Conservation (phyloP, 2,888 invertebrate species). For the Mythimna vitellina region DNA sequence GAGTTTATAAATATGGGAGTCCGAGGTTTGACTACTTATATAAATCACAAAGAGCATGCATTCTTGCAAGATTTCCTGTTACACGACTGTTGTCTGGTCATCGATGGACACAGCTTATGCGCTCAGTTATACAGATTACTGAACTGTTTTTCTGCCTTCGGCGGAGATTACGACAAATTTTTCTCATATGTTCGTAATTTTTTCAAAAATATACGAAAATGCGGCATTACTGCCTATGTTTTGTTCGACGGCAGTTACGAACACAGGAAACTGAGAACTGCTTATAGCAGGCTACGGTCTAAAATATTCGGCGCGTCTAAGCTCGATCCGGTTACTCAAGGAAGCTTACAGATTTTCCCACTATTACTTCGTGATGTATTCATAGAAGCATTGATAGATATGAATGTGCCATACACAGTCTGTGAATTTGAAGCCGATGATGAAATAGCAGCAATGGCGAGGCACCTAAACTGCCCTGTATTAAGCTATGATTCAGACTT, state of each 20-base stretch:
- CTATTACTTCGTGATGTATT: constrained; percentile 94
- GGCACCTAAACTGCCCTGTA: constrained; percentile 95
- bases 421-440: constrained; percentile 97
- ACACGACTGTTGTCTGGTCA: constrained; percentile 92
- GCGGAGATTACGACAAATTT: constrained; percentile 96
- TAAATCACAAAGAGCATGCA: constrained; percentile 91
- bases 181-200: constrained; percentile 92
- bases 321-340: constrained; percentile 90
- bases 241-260: constrained; percentile 96
- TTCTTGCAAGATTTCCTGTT: constrained; percentile 92
- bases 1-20: constrained; percentile 92
- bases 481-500: constrained; percentile 98
- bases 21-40: constrained; percentile 95
- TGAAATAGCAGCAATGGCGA: constrained; percentile 95
- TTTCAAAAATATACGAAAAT: constrained; percentile 92
- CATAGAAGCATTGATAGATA: constrained; percentile 92
- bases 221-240: constrained; percentile 93
- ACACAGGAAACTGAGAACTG: constrained; percentile 93
- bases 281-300: constrained; percentile 89
- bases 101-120: constrained; percentile 95
- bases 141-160: constrained; percentile 93
- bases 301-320: constrained; percentile 91
- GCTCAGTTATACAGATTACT: constrained; percentile 92
- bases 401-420: constrained; percentile 92
- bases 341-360: constrained; percentile 92